phyloP scores from a whole-genome alignment of 2,797 vertebrate species.

The Gadopsis bispinosus region DNA sequence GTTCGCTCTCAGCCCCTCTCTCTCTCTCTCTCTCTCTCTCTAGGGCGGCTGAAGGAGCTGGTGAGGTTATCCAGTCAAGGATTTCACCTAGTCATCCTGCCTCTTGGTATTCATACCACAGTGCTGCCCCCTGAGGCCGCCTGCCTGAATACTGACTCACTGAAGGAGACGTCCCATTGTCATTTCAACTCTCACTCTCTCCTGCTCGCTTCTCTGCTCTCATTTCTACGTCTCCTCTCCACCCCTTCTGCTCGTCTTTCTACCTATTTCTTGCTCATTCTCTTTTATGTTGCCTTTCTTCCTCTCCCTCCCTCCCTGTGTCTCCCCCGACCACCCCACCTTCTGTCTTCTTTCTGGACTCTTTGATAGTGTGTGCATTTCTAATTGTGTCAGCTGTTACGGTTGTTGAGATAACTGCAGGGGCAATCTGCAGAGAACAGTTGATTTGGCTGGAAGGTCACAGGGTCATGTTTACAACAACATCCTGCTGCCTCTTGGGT shows the following conservation, averaged over 20 bases:
- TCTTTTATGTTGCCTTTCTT: slow-evolving; percentile 49
- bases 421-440: slow-evolving; percentile 46
- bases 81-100: slow-evolving; percentile 76
- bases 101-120: slow-evolving; percentile 77
- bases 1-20: slow-evolving; percentile 30
- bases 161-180: slow-evolving; percentile 72
- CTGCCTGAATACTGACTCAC: slow-evolving; percentile 69
- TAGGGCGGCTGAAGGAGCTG: slow-evolving; percentile 55
- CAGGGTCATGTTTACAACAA: slow-evolving; percentile 47
- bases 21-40: slow-evolving; percentile 11
- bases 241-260: slow-evolving; percentile 23
- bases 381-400: slow-evolving; percentile 64
- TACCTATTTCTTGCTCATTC: slow-evolving; percentile 47
- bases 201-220: slow-evolving; percentile 40
- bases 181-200: slow-evolving; percentile 60
- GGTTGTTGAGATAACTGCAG: slow-evolving; percentile 43
- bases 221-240: slow-evolving; percentile 43
- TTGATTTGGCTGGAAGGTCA: slow-evolving; percentile 65
- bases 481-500: slow-evolving; percentile 41
- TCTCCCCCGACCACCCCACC: not conserved
- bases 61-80: slow-evolving; percentile 76
- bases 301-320: slow-evolving; percentile 11
- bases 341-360: slow-evolving; percentile 10
- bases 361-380: slow-evolving; percentile 55
- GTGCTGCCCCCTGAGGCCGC: slow-evolving; percentile 56